Evolutionary conservation across 2,888 invertebrate genomes (phyloP).

Genomic region (Eupsilia transversa): DNA sequence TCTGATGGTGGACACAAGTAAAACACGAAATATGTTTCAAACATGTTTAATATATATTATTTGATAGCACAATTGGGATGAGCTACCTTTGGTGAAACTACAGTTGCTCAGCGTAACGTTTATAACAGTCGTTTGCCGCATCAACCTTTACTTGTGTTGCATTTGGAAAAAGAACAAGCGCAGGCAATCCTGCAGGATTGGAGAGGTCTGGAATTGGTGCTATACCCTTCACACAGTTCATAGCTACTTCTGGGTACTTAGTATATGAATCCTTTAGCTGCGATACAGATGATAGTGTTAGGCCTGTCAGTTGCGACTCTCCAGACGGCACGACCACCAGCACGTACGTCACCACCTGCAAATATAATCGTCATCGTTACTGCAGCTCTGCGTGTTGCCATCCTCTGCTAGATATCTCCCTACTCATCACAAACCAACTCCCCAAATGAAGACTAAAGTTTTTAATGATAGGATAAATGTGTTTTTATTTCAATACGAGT

Average conservation of each 20-base stretch:
- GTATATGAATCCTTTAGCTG: no score
- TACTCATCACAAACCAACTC: neutral
- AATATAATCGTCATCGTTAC: neutral
- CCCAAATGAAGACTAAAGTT: neutral
- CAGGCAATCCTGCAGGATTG: no score
- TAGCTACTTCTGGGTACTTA: no score
- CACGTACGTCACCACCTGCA: slow-evolving; percentile 7
- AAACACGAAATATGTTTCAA: neutral
- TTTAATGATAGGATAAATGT: neutral
- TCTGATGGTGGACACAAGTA: neutral
- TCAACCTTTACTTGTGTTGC: no score
- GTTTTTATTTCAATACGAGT: neutral
- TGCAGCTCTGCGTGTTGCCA: neutral
- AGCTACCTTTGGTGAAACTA: neutral
- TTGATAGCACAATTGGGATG: neutral
- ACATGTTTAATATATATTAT: slow-evolving; percentile 1
- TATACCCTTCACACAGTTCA: fast-evolving
- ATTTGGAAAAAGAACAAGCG: no score
- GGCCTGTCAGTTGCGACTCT: no score
- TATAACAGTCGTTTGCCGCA: no score
- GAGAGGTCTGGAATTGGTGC: no score
- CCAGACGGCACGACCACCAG: neutral
- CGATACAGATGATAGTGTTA: no score
- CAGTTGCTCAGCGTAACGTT: no score
- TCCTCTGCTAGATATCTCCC: neutral